phyloP scores from a whole-genome alignment of 2,113 vertebrate species.

The Ardeotis arabs region DNA sequence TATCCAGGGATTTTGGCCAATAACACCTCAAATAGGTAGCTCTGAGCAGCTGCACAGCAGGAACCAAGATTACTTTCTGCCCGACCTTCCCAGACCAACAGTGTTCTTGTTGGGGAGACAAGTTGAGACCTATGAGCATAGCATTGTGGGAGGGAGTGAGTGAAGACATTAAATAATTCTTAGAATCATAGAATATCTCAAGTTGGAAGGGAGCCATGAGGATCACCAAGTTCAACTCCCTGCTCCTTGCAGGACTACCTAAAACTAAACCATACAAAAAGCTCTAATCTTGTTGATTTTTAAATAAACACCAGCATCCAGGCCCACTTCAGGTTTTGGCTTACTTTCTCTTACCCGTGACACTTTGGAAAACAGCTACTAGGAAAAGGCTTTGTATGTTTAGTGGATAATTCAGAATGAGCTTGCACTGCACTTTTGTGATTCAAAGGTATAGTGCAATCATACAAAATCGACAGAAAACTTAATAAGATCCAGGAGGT shows the following conservation, averaged over 20 bases:
- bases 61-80: neutral
- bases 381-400: neutral
- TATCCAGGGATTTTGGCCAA: neutral
- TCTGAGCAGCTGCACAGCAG: neutral
- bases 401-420: neutral
- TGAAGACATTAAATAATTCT: neutral
- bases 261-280: neutral
- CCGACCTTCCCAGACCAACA: accelerated
- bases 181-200: too few relatives aligned
- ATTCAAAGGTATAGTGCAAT: neutral
- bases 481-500: neutral
- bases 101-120: neutral
- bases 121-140: neutral
- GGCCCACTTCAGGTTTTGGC: neutral
- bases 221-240: too few relatives aligned
- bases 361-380: neutral
- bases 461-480: neutral
- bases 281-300: neutral
- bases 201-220: too few relatives aligned
- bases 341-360: neutral
- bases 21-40: neutral
- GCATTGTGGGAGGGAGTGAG: neutral
- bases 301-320: neutral
- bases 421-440: neutral
- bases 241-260: too few relatives aligned